phyloP scores from a whole-genome alignment of 1,140 invertebrate species.

The Aethina tumida region DNA sequence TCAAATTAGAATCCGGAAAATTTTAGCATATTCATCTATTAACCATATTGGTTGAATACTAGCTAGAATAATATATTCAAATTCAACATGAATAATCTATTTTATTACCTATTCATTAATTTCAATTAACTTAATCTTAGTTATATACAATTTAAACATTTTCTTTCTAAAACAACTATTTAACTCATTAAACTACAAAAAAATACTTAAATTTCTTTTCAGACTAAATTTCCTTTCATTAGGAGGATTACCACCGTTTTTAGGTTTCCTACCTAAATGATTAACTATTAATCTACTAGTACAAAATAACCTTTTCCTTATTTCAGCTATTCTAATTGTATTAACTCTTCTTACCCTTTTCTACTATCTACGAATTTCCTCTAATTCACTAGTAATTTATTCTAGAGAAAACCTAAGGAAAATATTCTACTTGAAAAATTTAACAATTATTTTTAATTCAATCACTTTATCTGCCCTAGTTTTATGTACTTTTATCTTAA shows the following conservation, averaged over 20 bases:
- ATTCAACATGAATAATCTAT: conserved; percentile 37
- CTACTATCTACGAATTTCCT: conserved; percentile 35
- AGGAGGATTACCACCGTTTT: conserved; percentile 42
- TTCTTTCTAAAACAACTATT: conserved; percentile 39
- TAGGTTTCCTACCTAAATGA: conserved; percentile 46
- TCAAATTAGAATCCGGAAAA: conserved; percentile 40
- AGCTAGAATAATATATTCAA: conserved; percentile 30
- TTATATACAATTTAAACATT: conserved; percentile 37
- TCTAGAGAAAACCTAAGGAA: conserved; percentile 10
- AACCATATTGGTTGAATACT: conserved; percentile 44
- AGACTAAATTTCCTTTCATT: conserved; percentile 41
- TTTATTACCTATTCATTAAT: conserved; percentile 37
- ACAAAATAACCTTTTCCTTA: conserved; percentile 31
- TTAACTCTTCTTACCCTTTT: conserved; percentile 39
- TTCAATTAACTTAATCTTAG: conserved; percentile 32
- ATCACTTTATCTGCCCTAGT: conserved; percentile 31
- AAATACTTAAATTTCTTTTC: conserved; percentile 36
- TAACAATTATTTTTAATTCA: conserved; percentile 27
- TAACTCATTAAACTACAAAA: conserved; percentile 31
- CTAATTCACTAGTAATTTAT: conserved; percentile 10
- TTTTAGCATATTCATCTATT: conserved; percentile 43
- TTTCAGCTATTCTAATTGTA: conserved; percentile 37
- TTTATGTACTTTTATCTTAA: conserved; percentile 32
- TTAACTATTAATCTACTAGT: conserved; percentile 39
- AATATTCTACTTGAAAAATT: too few species aligned